Evolutionary conservation across 1,140 invertebrate species (phyloP).

Genomic region (Propsilocerus akamusi): DNA sequence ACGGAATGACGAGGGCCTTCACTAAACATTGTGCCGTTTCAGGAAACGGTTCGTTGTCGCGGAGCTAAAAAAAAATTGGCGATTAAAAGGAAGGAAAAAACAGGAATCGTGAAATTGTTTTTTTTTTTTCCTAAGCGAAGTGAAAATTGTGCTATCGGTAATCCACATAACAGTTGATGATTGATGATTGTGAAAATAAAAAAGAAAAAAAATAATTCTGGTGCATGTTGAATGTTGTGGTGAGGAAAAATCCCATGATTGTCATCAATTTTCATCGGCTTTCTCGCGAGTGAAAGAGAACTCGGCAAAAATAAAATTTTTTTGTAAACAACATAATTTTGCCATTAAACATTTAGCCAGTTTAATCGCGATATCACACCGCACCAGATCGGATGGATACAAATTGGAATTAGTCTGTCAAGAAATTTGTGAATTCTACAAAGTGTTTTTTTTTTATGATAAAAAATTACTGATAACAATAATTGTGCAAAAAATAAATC

Average conservation of each 20-base stretch:
- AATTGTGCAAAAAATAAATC: background rate
- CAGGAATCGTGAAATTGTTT: background rate
- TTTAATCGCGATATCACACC: background rate
- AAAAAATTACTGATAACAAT: background rate
- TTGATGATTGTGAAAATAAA: background rate
- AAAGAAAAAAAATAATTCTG: background rate
- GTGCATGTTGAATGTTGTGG: background rate
- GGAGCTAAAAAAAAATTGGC: background rate
- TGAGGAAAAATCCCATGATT: background rate
- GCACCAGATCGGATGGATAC: background rate
- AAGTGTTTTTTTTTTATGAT: background rate
- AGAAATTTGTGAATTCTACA: background rate
- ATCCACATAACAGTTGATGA: background rate
- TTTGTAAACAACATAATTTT: conserved; percentile 3
- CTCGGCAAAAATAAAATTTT: too few relatives aligned
- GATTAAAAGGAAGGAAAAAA: background rate
- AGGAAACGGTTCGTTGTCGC: background rate
- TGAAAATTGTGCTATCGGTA: background rate
- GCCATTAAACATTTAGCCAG: conserved; percentile 1
- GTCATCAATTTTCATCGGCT: background rate
- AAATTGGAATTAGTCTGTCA: background rate
- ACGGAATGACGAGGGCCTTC: too few relatives aligned
- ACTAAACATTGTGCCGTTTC: background rate
- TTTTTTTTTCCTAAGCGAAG: background rate
- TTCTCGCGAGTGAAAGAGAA: too few relatives aligned